A percentile compares a stretch with the other conserved stretches of the same genome.
These are phyloP conservation scores for Leontocebus nigricollis DNA, from an alignment of 2,797 vertebrate species.

Conservation along the genomic window DNA sequence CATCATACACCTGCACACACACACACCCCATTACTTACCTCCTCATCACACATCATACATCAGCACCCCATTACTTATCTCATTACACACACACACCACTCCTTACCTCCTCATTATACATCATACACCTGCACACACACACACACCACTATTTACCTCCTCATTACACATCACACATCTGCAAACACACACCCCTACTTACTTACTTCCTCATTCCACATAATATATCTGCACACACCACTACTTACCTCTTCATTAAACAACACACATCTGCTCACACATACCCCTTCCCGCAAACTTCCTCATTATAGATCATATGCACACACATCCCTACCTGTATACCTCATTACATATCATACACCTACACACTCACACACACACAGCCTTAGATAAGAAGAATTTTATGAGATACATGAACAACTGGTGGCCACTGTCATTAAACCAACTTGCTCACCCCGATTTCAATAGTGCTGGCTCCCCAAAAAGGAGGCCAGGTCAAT, in stretches of 20 bases:
- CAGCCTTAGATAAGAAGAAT: background rate
- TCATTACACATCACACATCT: no score
- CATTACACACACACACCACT: no score
- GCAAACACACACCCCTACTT: no score
- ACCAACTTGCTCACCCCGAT: background rate
- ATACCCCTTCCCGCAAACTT: background rate
- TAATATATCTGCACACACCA: no score
- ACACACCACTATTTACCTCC: no score
- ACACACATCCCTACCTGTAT: background rate
- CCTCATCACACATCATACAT: background rate
- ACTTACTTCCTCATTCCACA: no score
- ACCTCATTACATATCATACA: background rate
- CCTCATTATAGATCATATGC: background rate
- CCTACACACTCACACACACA: background rate
- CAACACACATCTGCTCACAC: background rate
- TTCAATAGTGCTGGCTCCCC: background rate
- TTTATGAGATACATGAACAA: background rate
- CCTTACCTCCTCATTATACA: no score
- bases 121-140: fast-evolving
- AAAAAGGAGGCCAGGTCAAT: background rate
- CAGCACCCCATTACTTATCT: no score
- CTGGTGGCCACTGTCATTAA: background rate
- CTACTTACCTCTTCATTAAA: no score
- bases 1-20: background rate
- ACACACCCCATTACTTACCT: no score